Evolutionary conservation across 1,140 invertebrate genomes (phyloP).

Genomic region (Popillia japonica): DNA sequence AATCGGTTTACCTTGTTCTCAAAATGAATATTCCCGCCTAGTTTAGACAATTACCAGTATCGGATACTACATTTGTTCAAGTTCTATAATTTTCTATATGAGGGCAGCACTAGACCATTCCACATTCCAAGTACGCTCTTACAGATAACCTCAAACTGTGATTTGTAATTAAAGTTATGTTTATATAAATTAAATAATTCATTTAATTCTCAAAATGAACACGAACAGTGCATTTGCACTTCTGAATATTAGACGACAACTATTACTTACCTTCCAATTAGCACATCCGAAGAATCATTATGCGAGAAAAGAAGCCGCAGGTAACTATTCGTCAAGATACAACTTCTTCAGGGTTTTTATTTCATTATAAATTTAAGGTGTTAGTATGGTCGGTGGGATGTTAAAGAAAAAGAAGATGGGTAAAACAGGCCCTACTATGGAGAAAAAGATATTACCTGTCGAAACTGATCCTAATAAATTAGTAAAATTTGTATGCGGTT

Average conservation of each 20-base stretch:
- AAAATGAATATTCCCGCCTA: too few relatives aligned
- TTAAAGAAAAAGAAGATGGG: slow-evolving; percentile 66
- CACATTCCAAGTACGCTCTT: too few relatives aligned
- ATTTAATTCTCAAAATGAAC: neutral
- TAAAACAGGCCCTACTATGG: slow-evolving; percentile 66
- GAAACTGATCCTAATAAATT: slow-evolving; percentile 87
- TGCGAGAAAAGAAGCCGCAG: slow-evolving; percentile 31
- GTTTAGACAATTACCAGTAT: too few relatives aligned
- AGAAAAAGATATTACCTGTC: slow-evolving; percentile 81
- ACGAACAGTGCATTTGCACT: neutral
- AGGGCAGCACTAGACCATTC: too few relatives aligned
- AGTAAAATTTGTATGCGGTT: slow-evolving; percentile 84
- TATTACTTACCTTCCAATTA: neutral
- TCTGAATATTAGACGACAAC: neutral
- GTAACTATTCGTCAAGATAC: neutral
- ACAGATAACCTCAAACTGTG: neutral
- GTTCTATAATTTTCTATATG: too few relatives aligned
- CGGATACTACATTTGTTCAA: too few relatives aligned
- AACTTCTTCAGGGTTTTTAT: neutral
- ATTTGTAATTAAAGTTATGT: neutral
- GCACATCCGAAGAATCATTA: slow-evolving; percentile 25
- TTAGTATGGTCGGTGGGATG: slow-evolving; percentile 44
- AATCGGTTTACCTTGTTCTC: too few relatives aligned
- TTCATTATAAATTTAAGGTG: slow-evolving; percentile 8
- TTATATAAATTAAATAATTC: neutral